Evolutionary conservation across 92 coral and sea anemone genomes (phyloP), one percentile per base, ranked within the genome.

Genomic region (Desmophyllum pertusum): DNA sequence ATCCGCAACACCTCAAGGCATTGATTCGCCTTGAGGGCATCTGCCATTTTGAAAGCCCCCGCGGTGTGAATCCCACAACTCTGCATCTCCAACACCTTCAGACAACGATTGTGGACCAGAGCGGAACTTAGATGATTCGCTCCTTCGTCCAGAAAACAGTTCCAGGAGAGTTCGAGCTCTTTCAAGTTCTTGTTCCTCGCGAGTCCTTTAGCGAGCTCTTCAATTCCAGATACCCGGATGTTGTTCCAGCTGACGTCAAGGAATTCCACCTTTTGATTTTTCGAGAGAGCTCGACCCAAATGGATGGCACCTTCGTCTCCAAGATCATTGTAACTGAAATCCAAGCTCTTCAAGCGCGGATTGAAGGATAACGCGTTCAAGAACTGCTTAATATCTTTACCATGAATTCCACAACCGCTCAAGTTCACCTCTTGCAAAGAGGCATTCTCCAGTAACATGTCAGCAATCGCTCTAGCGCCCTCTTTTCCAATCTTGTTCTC

Each of bases 191-290:
- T 76, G 39, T 91, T 91, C 6, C 43, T 50, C 41, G 68, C 78
- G 35, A 91, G 87, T 36, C 90, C 94, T 13, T 66, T 75, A 4
- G 90, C 79, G 11, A 88, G 67, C 73, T 73, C 90, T 30, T 59
- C 65, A 1, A 71, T 64, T 10, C 90, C 94, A 5, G 66, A 38
- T 9, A 37, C 51, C 41, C 92, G 72, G 15, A 88, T 81, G 50
- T 87, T 86, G 61, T 85, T 91, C 94, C 94, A 91, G 94, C 90
- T 88, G 14, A 91, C 43, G 41, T 85, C 92, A 10, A 91, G 83
- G 38, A 21, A 53, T 71, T 89, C 90, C 68, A 91, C 27, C 5
- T 72, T 77, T n/a, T 43, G 43, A 70, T 91, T 91, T 29, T 7
- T 35, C 10, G 80, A 59, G 9, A 91, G 79, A 0, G 84, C 76